Conservation (phyloP, 2,113 vertebrate species). For the Apteryx mantelli region DNA sequence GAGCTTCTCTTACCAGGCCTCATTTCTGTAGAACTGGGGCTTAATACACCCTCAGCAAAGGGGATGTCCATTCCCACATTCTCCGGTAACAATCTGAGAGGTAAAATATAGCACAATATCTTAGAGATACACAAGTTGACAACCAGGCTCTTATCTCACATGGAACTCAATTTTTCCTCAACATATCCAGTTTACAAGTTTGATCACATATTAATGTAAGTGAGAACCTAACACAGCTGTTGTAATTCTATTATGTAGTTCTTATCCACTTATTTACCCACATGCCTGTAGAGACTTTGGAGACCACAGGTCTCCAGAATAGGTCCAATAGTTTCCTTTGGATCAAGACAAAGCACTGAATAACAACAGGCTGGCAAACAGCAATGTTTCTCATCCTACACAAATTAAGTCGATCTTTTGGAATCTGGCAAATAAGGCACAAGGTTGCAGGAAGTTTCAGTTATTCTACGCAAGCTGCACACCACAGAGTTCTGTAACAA, state of each 20-base stretch:
- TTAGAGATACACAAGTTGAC: not conserved
- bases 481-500: not conserved
- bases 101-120: not conserved
- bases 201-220: not conserved
- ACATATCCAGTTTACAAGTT: not conserved
- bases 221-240: not conserved
- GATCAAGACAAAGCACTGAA: not conserved
- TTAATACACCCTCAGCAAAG: constrained; percentile 76
- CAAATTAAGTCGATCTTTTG: not conserved
- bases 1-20: constrained; percentile 83
- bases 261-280: not conserved
- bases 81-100: constrained; percentile 78
- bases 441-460: not conserved
- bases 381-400: not conserved
- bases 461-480: not conserved
- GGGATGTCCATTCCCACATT: constrained; percentile 86
- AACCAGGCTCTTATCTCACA: no score
- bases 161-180: not conserved
- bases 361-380: not conserved
- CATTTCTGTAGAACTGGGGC: constrained; percentile 79
- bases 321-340: not conserved
- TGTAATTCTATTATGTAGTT: not conserved
- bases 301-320: not conserved
- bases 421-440: not conserved
- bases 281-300: not conserved